Conservation (phyloP, 2,888 invertebrate genomes). For the Drosophila putrida region DNA sequence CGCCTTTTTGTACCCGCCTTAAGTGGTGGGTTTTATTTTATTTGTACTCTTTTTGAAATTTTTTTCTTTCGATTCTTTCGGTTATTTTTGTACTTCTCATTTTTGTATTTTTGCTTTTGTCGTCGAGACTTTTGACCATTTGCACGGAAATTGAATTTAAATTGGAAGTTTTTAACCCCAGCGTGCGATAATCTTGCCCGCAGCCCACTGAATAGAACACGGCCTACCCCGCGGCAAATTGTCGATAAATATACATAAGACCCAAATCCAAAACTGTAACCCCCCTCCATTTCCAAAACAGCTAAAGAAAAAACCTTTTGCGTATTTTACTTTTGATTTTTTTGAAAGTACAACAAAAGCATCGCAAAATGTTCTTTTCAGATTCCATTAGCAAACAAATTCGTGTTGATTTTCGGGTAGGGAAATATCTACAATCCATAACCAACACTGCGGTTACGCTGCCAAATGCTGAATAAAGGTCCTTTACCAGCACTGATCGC, state of each 20-base stretch:
- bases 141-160: slow-evolving; percentile 84
- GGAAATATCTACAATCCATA: slow-evolving; percentile 1
- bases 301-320: slow-evolving; percentile 31
- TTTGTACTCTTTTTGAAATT: slow-evolving; percentile 27
- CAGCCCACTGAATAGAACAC: slow-evolving; percentile 27
- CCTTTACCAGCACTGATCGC: slow-evolving; percentile 48
- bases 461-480: background rate
- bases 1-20: slow-evolving; percentile 66
- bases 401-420: slow-evolving; percentile 20
- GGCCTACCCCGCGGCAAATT: slow-evolving; percentile 61
- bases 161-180: slow-evolving; percentile 83
- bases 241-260: slow-evolving; percentile 69
- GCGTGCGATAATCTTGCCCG: slow-evolving; percentile 76
- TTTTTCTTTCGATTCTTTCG: background rate
- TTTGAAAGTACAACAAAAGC: slow-evolving; percentile 51
- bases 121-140: slow-evolving; percentile 80
- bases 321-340: slow-evolving; percentile 27
- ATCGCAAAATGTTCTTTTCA: slow-evolving; percentile 70
- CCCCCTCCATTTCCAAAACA: slow-evolving; percentile 15
- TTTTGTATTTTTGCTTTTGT: slow-evolving; percentile 59
- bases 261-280: slow-evolving; percentile 40
- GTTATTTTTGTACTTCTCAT: slow-evolving; percentile 45
- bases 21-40: slow-evolving; percentile 76
- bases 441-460: slow-evolving; percentile 54
- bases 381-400: slow-evolving; percentile 81